Base-by-base conservation (phyloP, 1,140 invertebrate species). In the Trichonephila clavata region DNA sequence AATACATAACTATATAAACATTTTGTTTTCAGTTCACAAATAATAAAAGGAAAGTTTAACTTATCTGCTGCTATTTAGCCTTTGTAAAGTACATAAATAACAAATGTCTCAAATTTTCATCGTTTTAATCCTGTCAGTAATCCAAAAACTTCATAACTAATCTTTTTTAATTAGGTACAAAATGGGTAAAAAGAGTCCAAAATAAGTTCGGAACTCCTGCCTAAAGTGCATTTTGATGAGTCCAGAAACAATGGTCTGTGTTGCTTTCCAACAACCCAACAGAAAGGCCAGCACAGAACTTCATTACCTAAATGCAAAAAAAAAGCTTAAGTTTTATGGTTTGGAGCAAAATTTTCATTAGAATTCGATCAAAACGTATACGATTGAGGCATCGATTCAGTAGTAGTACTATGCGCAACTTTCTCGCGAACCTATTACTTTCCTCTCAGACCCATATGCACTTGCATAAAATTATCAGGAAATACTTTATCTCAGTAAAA, bases 221-320 rank as follows among this genome's bases (percentile, higher is more conserved):
- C 27, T 0, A 18, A 18, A 77, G 20, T 8, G 24, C 81, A 83
- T 14, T 83, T 83, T 16, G 81, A 59, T 21, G 81, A 83, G 57
- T 83, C 81, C 81, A 83, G 39, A 59, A 83, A 83, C 14, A n/a
- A n/a, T 21, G 81, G 81, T 77, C 71, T 77, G 81, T 50, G 39
- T 27, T 83, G 20, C 43, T 83, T 57, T 59, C 21, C 50, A 14
- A 57, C 18, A n/a, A n/a, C 21, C 39, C 6, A 57, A 57, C 81
- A 83, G 57, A 83, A 83, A 21, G 81, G 39, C 81, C 81, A 83
- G 81, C 81, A 83, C 3, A 83, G 43, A 57, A 10, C 21, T 13
- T 83, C 50, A 8, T 83, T 83, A 57, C 16, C 81, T 83, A 59
- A 14, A 24, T 57, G 50, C 14, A 13, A 20, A 83, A 50, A 50